Conservation (phyloP, 2,888 invertebrate species). For the Schizaphis graminum region DNA sequence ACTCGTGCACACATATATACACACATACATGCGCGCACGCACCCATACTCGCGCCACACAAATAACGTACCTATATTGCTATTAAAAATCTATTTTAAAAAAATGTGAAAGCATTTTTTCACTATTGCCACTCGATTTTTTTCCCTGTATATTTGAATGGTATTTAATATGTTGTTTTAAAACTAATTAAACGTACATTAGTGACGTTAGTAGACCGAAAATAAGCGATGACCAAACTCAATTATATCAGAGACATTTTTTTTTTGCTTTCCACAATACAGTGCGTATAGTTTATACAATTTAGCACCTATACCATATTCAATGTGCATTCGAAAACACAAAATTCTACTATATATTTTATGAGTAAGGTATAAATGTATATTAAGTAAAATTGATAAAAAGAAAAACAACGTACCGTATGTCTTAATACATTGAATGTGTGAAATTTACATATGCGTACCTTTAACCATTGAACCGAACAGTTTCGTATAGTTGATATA, state of each 20-base stretch:
- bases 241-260: conserved; percentile 10
- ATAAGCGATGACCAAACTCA: conserved; percentile 21
- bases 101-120: conserved; percentile 56
- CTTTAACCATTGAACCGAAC: background rate
- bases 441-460: background rate
- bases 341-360: background rate
- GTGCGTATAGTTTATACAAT: background rate
- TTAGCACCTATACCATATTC: background rate
- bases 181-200: conserved; percentile 40
- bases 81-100: conserved; percentile 37
- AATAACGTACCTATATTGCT: background rate
- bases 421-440: background rate
- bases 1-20: background rate
- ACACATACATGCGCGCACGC: background rate
- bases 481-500: background rate
- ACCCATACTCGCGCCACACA: background rate
- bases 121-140: background rate
- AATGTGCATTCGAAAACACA: background rate
- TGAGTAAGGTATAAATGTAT: background rate
- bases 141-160: background rate
- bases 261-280: background rate
- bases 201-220: conserved; percentile 49
- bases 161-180: background rate
- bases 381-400: background rate
- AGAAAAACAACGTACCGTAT: background rate